Evolutionary conservation across 2,797 vertebrate species (phyloP).

Genomic region (Pangasius djambal): DNA sequence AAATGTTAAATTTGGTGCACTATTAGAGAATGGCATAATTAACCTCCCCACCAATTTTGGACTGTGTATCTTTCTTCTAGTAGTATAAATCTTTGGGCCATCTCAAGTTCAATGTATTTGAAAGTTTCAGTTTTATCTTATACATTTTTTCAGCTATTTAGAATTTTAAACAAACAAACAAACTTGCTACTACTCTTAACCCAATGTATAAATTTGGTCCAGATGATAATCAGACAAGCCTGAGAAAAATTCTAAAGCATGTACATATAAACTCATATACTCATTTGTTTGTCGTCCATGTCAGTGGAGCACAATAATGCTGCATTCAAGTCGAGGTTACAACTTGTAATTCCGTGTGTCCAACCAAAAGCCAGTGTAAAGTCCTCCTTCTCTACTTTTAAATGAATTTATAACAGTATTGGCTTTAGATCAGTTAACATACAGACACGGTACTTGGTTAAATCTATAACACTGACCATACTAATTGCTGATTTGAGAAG

Average conservation of each 20-base stretch:
- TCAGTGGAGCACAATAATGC: not conserved
- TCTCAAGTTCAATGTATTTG: not conserved
- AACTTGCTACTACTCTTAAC: not conserved
- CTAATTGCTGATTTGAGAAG: not conserved
- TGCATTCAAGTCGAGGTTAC: not conserved
- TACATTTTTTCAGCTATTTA: not conserved
- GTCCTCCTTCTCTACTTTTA: not conserved
- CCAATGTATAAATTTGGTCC: not conserved
- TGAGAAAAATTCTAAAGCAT: not conserved
- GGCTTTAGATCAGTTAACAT: not conserved
- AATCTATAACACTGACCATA: not conserved
- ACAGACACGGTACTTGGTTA: not conserved
- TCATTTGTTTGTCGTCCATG: not conserved
- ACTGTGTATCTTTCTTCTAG: not conserved
- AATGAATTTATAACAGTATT: not conserved
- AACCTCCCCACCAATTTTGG: not conserved
- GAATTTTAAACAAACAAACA: not conserved
- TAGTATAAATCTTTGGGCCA: not conserved
- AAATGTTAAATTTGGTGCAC: not conserved
- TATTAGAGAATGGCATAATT: not conserved
- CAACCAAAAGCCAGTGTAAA: not conserved
- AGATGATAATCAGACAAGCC: not conserved
- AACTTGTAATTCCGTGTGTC: not conserved
- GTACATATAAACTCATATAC: not conserved
- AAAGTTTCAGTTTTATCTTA: not conserved